Evolutionary conservation across 2,888 invertebrate species (phyloP), one percentile per base, ranked within the genome.

Genomic region (Pseudanteris insignis): DNA sequence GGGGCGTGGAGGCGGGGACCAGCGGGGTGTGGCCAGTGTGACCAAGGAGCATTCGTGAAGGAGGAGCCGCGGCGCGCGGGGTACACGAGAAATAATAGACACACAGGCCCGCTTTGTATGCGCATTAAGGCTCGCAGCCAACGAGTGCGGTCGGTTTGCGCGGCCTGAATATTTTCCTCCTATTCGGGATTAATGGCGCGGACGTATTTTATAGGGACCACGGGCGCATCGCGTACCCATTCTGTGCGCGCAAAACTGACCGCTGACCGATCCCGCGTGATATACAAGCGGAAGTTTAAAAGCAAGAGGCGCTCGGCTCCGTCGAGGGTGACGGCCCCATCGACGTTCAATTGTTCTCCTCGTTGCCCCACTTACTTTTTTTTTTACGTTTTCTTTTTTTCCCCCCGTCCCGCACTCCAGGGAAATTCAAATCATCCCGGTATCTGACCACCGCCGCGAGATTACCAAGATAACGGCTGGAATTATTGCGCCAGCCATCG

Each of bases 111-210:
- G 53, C 78, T 78, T 78, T 77, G 75, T 78, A 79, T 79, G 78
- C 79, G 78, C 78, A 78, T 78, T 78, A 78, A 78, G 74, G 71
- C 65, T 67, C 65, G 60, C 64, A 53, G 60, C n/a, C n/a, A 46
- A 47, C 48, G 54, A 63, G 43, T 53, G 63, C 48, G 68, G 67
- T 70, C 68, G 65, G 67, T 73, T 71, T 69, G 65, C 68, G 58
- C 60, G 47, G 68, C 50, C 71, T 66, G 69, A 76, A 77, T 77
- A 76, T 76, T 77, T 77, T 75, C 72, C 67, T 75, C 74, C 75
- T 72, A 76, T 77, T 78, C 75, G 77, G 78, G 74, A 79, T 79
- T 79, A 79, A 79, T 79, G 79, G 78, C 76, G 78, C 64, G 78
- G 72, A 78, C 76, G 76, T 77, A 78, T 78, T 79, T 79, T 79